A percentile compares a stretch with the other conserved stretches of the same genome.
Conservation (phyloP, 2,888 invertebrate genomes). For the Cephus sareptanus region DNA sequence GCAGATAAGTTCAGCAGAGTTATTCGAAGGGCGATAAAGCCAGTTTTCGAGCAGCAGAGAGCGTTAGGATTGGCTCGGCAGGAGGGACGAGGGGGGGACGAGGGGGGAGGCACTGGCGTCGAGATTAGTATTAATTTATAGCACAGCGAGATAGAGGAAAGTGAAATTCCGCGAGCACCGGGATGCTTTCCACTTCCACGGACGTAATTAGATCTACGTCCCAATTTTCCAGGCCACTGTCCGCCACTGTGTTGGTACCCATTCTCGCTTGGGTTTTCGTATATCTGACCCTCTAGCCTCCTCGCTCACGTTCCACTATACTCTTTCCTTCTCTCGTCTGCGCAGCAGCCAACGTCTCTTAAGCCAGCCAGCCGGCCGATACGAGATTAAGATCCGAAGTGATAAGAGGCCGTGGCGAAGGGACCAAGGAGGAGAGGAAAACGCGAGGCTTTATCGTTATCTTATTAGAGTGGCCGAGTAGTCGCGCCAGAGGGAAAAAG, state of each 20-base stretch:
- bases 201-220: slow-evolving; percentile 23
- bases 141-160: slow-evolving; percentile 44
- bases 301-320: neutral
- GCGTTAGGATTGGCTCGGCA: slow-evolving; percentile 11
- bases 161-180: slow-evolving; percentile 17
- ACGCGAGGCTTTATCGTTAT: slow-evolving; percentile 23
- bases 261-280: neutral
- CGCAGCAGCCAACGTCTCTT: neutral
- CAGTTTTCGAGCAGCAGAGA: slow-evolving; percentile 19
- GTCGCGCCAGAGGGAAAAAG: slow-evolving; percentile 33
- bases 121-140: slow-evolving; percentile 53
- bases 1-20: slow-evolving; percentile 28
- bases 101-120: slow-evolving; percentile 26
- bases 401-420: slow-evolving; percentile 10
- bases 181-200: slow-evolving; percentile 19
- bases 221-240: slow-evolving; percentile 22
- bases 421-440: neutral
- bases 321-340: neutral
- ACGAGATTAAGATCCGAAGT: slow-evolving; percentile 23
- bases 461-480: slow-evolving; percentile 19
- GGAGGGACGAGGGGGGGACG: slow-evolving; percentile 20
- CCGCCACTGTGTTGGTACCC: slow-evolving; percentile 1
- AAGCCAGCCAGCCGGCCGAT: neutral
- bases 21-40: slow-evolving; percentile 51
- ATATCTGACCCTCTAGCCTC: neutral